Evolutionary conservation across 2,113 vertebrate species (phyloP), one percentile per base, ranked within the genome.

Genomic region (Burhinus oedicnemus): DNA sequence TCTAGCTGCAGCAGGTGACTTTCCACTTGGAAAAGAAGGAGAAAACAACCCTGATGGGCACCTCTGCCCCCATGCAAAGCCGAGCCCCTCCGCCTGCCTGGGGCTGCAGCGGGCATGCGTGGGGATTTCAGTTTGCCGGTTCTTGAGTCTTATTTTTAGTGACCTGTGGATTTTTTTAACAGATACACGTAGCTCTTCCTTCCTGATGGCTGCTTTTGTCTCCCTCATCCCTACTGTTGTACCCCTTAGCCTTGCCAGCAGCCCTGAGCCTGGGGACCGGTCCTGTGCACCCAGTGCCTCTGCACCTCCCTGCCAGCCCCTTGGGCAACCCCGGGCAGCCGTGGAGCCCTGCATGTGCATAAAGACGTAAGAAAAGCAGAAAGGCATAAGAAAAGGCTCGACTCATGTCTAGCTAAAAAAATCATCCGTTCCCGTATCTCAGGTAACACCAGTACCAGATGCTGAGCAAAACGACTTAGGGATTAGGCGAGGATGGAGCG

Each of bases 281-380:
- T 42, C 5, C 15, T 0, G 1, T 0, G 2, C 29, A 10, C 9
- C 13, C 3, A 38, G 38, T 32, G 32, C 21, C 30, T 49, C 44
- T 65, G 45, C 51, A 52, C 1, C 7, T 40, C n/a, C 25, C 47
- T 16, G n/a, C 38, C 72, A 68, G 9, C 9, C 11, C 29, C 34
- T 7, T 61, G 17, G n/a, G 60, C 44, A 52, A 5, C 8, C 19
- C 22, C 1, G 4, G 27, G 11, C 44, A 34, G 34, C 23, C 0
- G 2, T 8, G 27, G 36, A 83, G 19, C 19, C 11, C 40, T 61
- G 55, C 19, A 15, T 16, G 1, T 3, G 15, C 19, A 29, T 19
- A 47, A 36, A 36, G 40, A 44, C 13, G 15, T 65, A 20, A 65
- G 19, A 65, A 65, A 42, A 65, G 40, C 26, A 47, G 8, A 65